Evolutionary conservation across 2,888 invertebrate genomes (phyloP).

Genomic region (Camponotus fellah): DNA sequence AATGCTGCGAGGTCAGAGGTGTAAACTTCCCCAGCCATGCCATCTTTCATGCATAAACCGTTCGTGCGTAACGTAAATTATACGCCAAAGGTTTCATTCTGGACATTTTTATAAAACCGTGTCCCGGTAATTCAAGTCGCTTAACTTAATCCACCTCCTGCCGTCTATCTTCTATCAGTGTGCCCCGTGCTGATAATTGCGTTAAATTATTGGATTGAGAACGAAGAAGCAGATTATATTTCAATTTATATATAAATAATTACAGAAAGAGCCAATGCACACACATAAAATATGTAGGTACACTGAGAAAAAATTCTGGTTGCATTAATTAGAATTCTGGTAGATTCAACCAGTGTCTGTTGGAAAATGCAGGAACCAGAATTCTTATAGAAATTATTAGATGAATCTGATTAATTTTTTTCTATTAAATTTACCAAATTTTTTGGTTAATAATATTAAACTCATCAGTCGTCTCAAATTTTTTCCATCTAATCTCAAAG

Average conservation of each 20-base stretch:
- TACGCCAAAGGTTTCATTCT: background rate
- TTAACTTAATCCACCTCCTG: slow-evolving; percentile 46
- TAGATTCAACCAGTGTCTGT: too few species aligned
- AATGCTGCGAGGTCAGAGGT: slow-evolving; percentile 23
- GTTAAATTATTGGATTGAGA: slow-evolving; percentile 81
- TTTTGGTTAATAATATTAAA: too few species aligned
- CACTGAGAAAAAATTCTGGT: slow-evolving; percentile 14
- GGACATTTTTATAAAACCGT: background rate
- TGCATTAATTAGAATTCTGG: too few species aligned
- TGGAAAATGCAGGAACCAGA: too few species aligned
- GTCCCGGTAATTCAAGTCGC: slow-evolving; percentile 45
- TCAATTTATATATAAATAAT: slow-evolving; percentile 75
- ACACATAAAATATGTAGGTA: slow-evolving; percentile 76
- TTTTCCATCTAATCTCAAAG: too few species aligned
- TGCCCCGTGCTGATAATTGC: slow-evolving; percentile 77
- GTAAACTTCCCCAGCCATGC: slow-evolving; percentile 17
- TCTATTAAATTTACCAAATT: too few species aligned
- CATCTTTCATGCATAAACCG: slow-evolving; percentile 11
- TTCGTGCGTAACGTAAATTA: slow-evolving; percentile 18
- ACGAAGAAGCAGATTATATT: slow-evolving; percentile 80
- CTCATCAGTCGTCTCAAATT: too few species aligned
- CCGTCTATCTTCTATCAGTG: slow-evolving; percentile 56
- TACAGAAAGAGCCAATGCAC: slow-evolving; percentile 75
- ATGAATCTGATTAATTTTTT: too few species aligned
- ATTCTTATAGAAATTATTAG: too few species aligned